Base-by-base conservation (phyloP, 2,888 invertebrate genomes). In the Catocala fraxini region DNA sequence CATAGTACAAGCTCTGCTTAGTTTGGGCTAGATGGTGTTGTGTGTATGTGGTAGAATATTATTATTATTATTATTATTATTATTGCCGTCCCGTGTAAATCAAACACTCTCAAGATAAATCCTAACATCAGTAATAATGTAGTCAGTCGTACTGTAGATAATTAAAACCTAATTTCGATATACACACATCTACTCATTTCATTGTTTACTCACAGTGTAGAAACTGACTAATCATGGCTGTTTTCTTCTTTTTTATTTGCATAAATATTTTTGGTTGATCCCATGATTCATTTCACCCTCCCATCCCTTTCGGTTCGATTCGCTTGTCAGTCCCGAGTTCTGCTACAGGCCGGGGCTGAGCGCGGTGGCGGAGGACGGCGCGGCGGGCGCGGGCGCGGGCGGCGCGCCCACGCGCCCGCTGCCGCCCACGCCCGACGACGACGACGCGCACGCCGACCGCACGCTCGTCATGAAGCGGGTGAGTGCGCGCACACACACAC, bases 391-490 rank as follows among this genome's bases (percentile, higher is more conserved):
- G 98, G 77, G 99, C 99, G 56, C 95, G 99, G 82, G 77, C 45
- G 66, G 66, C 59, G 97, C 98, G 77, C 98, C 98, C 66, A 98
- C 98, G 87, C 96, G 98, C 77, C 99, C 99, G 56, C 95, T 99
- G 83, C 99, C 99, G 60, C 99, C 99, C 55, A 99, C 99, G 56
- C 99, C 99, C 46, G 98, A 98, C 88, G 98, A 99, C 85, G 98
- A 98, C 89, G 97, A 97, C 91, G 94, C 95, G 45, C 92, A 89
- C 78, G 97, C 97, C 60, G 98, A 98, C 90, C 96, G 98, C 84
- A 99, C 98, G 63, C 96, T 99, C 90, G 98, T 98, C 85, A 97
- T 98, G 95, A 97, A 98, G 93, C 95, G 98, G 96, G 98, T 98
- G 91, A 96, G 97, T 96, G 5, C 6, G n/a, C 43, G 2, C 48